These are phyloP conservation scores for Geotrypetes seraphini DNA, from an alignment of 2,797 vertebrate species.

Conservation along the genomic window DNA sequence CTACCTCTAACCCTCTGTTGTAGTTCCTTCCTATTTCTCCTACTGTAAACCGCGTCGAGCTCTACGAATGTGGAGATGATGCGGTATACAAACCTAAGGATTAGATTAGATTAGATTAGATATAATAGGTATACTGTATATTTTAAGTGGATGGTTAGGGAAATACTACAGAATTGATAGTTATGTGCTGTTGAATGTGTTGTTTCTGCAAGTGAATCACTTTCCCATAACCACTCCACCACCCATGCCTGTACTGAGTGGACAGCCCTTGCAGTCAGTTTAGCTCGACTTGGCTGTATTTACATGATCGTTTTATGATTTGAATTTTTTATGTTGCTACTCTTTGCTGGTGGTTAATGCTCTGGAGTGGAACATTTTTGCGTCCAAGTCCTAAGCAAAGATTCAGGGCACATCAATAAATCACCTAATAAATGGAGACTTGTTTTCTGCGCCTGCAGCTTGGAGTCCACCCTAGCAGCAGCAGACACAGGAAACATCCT, in stretches of 20 bases:
- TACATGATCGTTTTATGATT: conserved; percentile 64
- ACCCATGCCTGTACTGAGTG: not conserved
- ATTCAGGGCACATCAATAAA: conserved; percentile 63
- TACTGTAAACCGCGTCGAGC: too few species aligned
- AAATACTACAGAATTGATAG: too few species aligned
- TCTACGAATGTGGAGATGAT: too few species aligned
- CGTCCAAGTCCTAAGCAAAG: conserved; percentile 54
- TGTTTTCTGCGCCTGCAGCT: conserved; percentile 47
- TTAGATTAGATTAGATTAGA: too few species aligned
- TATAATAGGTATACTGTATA: too few species aligned
- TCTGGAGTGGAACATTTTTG: conserved; percentile 65
- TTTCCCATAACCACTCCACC: too few species aligned
- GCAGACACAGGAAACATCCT: not conserved
- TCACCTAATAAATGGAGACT: conserved; percentile 63
- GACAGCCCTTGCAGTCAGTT: not conserved
- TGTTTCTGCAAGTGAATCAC: too few species aligned
- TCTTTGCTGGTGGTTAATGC: conserved; percentile 67
- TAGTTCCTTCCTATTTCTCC: too few species aligned
- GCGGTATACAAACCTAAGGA: too few species aligned
- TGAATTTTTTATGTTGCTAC: conserved; percentile 70
- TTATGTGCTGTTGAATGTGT: too few species aligned
- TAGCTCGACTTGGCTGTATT: conserved; percentile 41
- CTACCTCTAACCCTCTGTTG: too few species aligned
- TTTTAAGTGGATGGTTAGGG: too few species aligned
- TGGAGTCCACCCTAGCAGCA: conserved; percentile 34